phyloP scores from a whole-genome alignment of 2,113 vertebrate genomes.

The Nibea albiflora region DNA sequence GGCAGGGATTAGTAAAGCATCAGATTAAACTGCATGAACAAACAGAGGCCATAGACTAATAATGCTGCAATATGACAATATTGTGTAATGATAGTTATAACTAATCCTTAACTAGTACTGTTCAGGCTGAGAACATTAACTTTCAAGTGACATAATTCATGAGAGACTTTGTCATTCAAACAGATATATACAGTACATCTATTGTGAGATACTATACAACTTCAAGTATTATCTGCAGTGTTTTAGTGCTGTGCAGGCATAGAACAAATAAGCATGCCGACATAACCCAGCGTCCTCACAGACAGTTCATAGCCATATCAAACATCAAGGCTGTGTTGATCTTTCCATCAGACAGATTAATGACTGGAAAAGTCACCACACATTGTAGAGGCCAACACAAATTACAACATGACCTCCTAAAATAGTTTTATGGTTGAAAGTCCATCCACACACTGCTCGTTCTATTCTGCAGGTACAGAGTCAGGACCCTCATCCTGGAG shows the following conservation, averaged over 20 bases:
- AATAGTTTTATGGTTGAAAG: slow-evolving; percentile 29
- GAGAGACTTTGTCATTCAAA: neutral
- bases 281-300: slow-evolving; percentile 2
- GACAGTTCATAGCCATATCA: slow-evolving; percentile 23
- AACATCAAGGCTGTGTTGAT: slow-evolving; percentile 18
- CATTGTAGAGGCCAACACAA: slow-evolving; percentile 8
- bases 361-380: slow-evolving; percentile 10
- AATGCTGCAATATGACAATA: neutral
- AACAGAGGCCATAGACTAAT: neutral
- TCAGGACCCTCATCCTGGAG: slow-evolving; percentile 84
- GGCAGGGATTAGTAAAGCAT: neutral
- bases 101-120: neutral
- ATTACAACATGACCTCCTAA: slow-evolving; percentile 28
- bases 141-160: neutral
- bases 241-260: slow-evolving; percentile 31
- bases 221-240: slow-evolving; percentile 65
- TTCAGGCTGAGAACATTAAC: slow-evolving; percentile 9
- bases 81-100: neutral
- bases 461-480: slow-evolving; percentile 78
- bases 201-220: slow-evolving; percentile 26
- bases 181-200: neutral
- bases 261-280: slow-evolving; percentile 36
- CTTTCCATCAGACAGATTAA: slow-evolving; percentile 12
- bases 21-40: neutral
- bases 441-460: neutral